Base-by-base conservation (phyloP, 2,113 vertebrate species). In the Glaucomys volans region DNA sequence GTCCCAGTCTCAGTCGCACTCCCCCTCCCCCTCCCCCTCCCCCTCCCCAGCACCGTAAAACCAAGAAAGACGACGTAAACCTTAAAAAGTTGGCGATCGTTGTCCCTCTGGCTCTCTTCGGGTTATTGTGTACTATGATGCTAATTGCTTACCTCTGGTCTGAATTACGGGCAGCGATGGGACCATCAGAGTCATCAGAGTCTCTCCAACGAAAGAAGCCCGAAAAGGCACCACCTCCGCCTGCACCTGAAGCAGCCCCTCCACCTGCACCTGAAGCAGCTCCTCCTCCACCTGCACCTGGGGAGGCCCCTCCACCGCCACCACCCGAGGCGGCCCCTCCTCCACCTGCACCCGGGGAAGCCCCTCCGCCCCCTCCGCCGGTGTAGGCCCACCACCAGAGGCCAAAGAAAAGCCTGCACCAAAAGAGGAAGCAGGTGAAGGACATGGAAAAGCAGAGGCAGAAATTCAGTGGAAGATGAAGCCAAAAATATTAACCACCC, bases 281-380 rank as follows among this genome's bases (percentile, higher is more conserved):
- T 0, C 14, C 52, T 50, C 3, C 35, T 0, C 54, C 74, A 14
- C 22, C 42, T 0, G 17, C 8, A 1, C 62, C 62, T 3, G 62
- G 4, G 62, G 62, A 4, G 62, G 40, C 52, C 0, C 64, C 10
- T 3, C 62, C 62, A 64, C 62, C 24, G 5, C 62, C 64, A 66
- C 64, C 62, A 9, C 50, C 50, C 2, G 44, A 5, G 9, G n/a
- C n/a, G 62, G 40, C 52, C 0, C 44, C 44, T 47, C 44, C 44
- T 47, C 62, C 62, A 64, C 54, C 42, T 0, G 35, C 76, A 1
- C 54, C 54, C 6, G 54, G 9, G 57, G 32, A 2, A 1, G 37
- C 67, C 0, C 30, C 64, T 13, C 72, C 72, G 6, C 17, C 57
- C 4, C 17, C 57, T 4, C 57, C 67, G 18, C 37, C 71, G 0